Percentiles rank a stretch among this genome's conserved stretches.
phyloP scores from a whole-genome alignment of 2,888 invertebrate genomes.

The Drosophila robusta region DNA sequence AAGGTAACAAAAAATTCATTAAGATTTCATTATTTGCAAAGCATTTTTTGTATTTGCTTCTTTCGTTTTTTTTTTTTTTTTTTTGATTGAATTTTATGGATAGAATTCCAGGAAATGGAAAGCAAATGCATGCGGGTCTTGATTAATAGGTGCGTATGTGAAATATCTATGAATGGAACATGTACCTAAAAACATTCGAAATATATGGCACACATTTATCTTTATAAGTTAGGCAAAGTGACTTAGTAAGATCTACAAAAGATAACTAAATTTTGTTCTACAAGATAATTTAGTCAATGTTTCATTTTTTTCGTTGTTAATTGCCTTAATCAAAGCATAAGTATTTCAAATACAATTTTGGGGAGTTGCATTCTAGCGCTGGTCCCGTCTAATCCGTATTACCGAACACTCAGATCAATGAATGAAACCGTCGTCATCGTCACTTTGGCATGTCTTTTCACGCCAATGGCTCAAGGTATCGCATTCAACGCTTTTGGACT shows the following conservation, averaged over 20 bases:
- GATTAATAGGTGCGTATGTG: constrained; percentile 16
- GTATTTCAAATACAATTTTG: not conserved
- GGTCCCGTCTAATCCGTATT: constrained; percentile 23
- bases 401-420: constrained; percentile 33
- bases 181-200: not conserved
- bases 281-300: not conserved
- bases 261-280: no score
- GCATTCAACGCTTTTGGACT: constrained; percentile 77
- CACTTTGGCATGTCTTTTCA: constrained; percentile 74
- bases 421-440: constrained; percentile 51
- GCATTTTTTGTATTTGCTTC: constrained; percentile 36
- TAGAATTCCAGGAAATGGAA: constrained; percentile 49
- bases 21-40: constrained; percentile 70
- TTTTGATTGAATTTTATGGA: constrained; percentile 38
- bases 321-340: not conserved
- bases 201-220: not conserved
- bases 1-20: constrained; percentile 56
- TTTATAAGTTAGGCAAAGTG: not conserved
- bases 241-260: no score
- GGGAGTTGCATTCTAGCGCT: not conserved
- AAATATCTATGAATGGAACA: constrained; percentile 23
- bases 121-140: constrained; percentile 34
- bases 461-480: constrained; percentile 79
- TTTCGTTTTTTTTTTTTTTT: constrained; percentile 11
- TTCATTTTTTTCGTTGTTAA: not conserved